These are phyloP conservation scores for Griposia aprilina DNA, from an alignment of 2,888 invertebrate species.

Conservation along the genomic window DNA sequence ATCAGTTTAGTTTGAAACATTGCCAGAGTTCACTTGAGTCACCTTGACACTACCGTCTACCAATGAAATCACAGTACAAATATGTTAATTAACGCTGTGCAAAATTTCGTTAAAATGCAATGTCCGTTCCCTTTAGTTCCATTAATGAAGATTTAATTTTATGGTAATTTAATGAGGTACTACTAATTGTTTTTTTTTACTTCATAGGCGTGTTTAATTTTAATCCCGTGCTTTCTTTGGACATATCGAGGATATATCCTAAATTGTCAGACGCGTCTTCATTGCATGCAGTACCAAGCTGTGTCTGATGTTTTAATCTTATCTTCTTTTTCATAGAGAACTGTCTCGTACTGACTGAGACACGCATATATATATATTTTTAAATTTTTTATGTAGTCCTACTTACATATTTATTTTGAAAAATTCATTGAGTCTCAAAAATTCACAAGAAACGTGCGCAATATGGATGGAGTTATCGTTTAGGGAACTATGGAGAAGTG, in stretches of 20 bases:
- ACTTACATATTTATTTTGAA: too few relatives aligned
- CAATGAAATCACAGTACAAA: conserved; percentile 6
- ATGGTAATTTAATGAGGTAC: not conserved
- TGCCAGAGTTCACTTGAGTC: conserved; percentile 2
- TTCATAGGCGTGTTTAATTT: not conserved
- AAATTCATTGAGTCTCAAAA: too few relatives aligned
- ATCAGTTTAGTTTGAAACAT: conserved; percentile 12
- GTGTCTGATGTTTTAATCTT: not conserved
- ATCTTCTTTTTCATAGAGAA: not conserved
- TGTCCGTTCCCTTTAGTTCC: not conserved
- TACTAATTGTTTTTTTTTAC: not conserved
- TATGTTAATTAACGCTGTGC: conserved; percentile 13
- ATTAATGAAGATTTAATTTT: not conserved
- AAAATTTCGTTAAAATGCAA: conserved; percentile 5
- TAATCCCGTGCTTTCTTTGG: not conserved
- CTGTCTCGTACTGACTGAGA: not conserved
- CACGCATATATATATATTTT: too few relatives aligned
- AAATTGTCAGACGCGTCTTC: not conserved
- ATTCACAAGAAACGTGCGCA: too few relatives aligned
- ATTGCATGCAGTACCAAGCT: not conserved
- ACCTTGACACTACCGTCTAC: conserved; percentile 6
- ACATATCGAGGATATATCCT: too few relatives aligned
- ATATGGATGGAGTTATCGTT: too few relatives aligned
- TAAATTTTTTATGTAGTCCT: too few relatives aligned
- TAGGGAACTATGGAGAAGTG: too few relatives aligned